These are phyloP conservation scores for Metaphire vulgaris DNA, from an alignment of 1,140 invertebrate species.

Conservation along the genomic window DNA sequence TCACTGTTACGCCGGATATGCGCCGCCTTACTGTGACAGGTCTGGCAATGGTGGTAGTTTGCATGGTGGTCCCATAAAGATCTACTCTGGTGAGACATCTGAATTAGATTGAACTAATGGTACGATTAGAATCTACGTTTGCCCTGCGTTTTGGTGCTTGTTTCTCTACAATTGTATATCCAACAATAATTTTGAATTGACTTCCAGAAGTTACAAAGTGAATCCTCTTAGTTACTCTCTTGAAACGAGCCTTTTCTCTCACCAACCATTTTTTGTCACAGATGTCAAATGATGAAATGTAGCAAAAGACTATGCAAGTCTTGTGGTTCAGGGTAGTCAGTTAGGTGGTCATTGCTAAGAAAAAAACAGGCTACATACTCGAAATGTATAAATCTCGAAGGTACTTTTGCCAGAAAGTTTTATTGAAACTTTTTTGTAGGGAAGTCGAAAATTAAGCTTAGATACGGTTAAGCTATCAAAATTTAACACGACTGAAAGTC, in stretches of 20 bases:
- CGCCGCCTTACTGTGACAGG: slow-evolving; percentile 73
- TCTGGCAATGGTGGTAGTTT: slow-evolving; percentile 81
- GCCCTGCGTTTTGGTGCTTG: neutral
- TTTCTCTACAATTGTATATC: slow-evolving; percentile 3
- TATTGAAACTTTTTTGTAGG: too few relatives aligned
- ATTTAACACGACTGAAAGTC: too few relatives aligned
- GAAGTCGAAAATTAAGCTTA: too few relatives aligned
- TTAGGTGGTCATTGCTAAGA: too few relatives aligned
- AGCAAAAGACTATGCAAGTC: too few relatives aligned
- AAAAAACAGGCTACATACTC: too few relatives aligned
- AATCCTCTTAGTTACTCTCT: neutral
- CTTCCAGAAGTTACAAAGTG: neutral
- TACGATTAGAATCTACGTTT: neutral
- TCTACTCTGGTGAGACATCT: slow-evolving; percentile 31
- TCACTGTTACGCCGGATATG: slow-evolving; percentile 84
- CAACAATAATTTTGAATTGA: neutral
- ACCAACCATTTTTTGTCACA: neutral
- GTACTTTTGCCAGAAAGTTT: too few relatives aligned
- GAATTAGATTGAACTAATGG: neutral
- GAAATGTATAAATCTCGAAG: too few relatives aligned
- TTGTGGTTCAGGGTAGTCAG: too few relatives aligned
- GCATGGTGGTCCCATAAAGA: slow-evolving; percentile 80
- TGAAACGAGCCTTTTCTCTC: neutral
- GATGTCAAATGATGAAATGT: too few relatives aligned
- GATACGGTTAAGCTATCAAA: too few relatives aligned